Base-by-base conservation (phyloP, 2,888 invertebrate genomes). In the Drosophila merina region DNA sequence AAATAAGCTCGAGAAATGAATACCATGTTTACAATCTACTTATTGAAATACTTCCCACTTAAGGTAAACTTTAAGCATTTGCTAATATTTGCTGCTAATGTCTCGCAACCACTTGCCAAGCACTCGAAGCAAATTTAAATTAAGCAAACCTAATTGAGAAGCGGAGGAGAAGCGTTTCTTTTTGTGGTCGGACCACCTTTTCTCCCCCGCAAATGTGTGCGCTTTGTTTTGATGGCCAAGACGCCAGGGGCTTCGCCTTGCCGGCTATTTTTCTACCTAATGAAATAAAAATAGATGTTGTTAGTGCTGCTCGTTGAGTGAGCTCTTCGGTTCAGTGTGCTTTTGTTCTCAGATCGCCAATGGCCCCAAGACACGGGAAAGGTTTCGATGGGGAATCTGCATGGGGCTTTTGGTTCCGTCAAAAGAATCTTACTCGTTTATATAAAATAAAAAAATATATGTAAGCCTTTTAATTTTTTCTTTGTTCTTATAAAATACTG, bases 201-300 rank as follows among this genome's bases (percentile, higher is more conserved):
- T 25, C 48, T n/a, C 44, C 44, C 5, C 10, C 26, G 25, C 5
- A 57, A 42, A 12, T 20, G 51, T 48, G 48, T 52, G 70, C 45
- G 49, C 52, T 59, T 57, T 57, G 72, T 70, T 72, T 62, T 70
- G 72, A 60, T 62, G 69, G 63, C 58, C 40, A 28, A 31, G 28
- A 42, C 47, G 60, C 62, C 50, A 45, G 40, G n/a, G 49, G 56
- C 63, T 69, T 58, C 45, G 67, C 59, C 74, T 75, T 63, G 47
- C 50, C 73, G 86, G 77, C 63, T 86, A 77, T 87, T 87, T 83
- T 86, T 78, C 74, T 81, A 78, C 74, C 68, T 81, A 86, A 86
- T 86, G 87, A 84, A 86, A 86, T 83, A 79, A 86, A 86, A 87
- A 86, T 86, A 86, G 75, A 76, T 68, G 76, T 69, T 74, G 60